phyloP scores from a whole-genome alignment of 2,888 invertebrate genomes.

The Campopleginae sp. region DNA sequence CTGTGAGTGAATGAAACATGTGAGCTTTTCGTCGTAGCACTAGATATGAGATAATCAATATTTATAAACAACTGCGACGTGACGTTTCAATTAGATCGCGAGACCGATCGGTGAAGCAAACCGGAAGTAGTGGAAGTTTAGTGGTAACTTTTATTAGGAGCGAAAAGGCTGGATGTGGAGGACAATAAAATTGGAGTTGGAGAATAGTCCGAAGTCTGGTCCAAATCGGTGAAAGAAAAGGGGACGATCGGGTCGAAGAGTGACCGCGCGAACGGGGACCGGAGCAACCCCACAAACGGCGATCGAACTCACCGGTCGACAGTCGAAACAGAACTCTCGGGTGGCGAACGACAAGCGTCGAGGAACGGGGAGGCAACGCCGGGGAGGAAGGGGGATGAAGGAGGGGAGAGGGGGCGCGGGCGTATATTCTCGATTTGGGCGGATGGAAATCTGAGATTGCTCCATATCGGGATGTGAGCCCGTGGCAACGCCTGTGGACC shows the following conservation, averaged over 20 bases:
- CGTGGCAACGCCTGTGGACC: constrained; percentile 75
- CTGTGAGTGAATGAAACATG: neutral
- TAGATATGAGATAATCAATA: neutral
- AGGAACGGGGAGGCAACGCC: constrained; percentile 71
- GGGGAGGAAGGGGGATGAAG: constrained; percentile 54
- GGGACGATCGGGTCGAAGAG: neutral
- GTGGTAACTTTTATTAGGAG: neutral
- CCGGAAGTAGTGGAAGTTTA: constrained; percentile 7
- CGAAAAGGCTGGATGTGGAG: neutral
- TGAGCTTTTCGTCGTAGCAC: constrained; percentile 1
- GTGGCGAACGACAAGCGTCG: constrained; percentile 65
- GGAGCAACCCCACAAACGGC: constrained; percentile 50
- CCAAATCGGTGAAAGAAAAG: neutral
- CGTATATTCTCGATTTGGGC: constrained; percentile 88
- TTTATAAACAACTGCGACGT: neutral
- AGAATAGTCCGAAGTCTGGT: neutral
- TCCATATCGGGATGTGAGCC: constrained; percentile 88
- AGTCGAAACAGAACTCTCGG: constrained; percentile 68
- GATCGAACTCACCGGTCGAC: constrained; percentile 68
- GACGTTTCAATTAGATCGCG: constrained; percentile 5
- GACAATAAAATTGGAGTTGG: neutral
- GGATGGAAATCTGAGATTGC: constrained; percentile 89
- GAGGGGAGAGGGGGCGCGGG: constrained; percentile 79
- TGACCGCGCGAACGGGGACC: constrained; percentile 31
- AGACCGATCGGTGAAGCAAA: neutral